Base-by-base conservation (phyloP, 2,888 invertebrate species). In the Metalampra italica region DNA sequence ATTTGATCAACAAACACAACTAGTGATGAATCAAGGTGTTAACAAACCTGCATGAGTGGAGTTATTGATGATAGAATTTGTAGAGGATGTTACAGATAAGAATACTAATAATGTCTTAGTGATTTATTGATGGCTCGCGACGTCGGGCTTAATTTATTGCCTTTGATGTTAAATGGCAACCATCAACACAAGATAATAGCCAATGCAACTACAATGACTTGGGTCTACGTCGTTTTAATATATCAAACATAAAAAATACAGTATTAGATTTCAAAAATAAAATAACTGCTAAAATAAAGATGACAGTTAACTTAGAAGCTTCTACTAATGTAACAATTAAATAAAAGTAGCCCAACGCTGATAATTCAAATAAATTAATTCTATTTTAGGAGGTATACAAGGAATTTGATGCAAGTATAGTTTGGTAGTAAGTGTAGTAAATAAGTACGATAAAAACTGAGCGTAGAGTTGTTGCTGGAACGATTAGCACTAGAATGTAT, bases 11-110 rank as follows among this genome's bases (percentile, higher is more conserved):
- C 3, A 22, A 22, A 22, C 3, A 22, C 22, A 22, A 22, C 22
- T 3, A 22, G 22, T 22, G 22, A 22, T 3, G 22, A 22, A 22
- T 41, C 41, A 11, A 13, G 13, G 39, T 39, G 15, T 39, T 11
- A 9, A 39, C 39, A 39, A 0, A 14, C 5, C 22, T 22, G 22
- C 22, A 22, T 22, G 22, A 22, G 22, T 22, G 22, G 22, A 22
- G 5, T 3, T 5, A 22, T 22, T 5, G 5, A 22, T 5, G 5
- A 22, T 22, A 5, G 22, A 2, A 22, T 22, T 22, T 30, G 14
- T 43, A 43, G 36, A 43, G 34, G 43, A 43, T 32, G 34, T 14
- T 29, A 9, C 34, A 43, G 43, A 43, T 43, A 43, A 43, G 34
- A 15, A 34, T 15, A n/a, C n/a, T n/a, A 29, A 32, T 39, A 32